Base-by-base conservation (phyloP, 2,888 invertebrate genomes). In the Melanostoma scalare region DNA sequence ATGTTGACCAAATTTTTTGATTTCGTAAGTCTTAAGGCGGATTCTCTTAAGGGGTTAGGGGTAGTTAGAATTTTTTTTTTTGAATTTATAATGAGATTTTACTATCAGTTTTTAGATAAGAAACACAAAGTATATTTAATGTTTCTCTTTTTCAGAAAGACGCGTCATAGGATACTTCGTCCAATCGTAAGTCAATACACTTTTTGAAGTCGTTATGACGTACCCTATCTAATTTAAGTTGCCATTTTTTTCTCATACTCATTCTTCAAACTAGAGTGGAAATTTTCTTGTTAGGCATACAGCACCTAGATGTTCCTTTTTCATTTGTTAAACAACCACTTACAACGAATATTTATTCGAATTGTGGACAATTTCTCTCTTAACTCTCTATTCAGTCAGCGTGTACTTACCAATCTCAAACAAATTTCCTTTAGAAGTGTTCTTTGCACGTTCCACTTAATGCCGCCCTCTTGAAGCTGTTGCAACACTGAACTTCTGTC, bases 401-500 rank as follows among this genome's bases (percentile, higher is more conserved):
- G 63, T 42, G 74, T 79, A 88, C 89, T 88, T 88, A 89, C 89
- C 85, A 87, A 87, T 78, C 85, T 87, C 56, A 85, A 87, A 85
- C 90, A 90, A 89, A 90, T 88, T 89, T 90, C 88, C 86, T 86
- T 80, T 76, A 90, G 85, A 87, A 90, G 85, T 76, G 88, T 88
- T 40, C 87, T 86, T 82, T 87, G 87, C 85, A 89, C 84, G 80
- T 85, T 87, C 79, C 86, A 87, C 72, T 80, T 84, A 42, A 81
- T 73, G 61, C 77, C 77, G 44, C 77, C 77, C 81, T 60, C 68
- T 82, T 85, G 77, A 53, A 85, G 61, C 65, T 67, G 71, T 71
- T 85, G 73, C 77, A 85, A 42, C 71, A 81, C 74, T 30, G 69
- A 77, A 42, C 33, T 68, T 68, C 69, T 75, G 58, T 82, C 77